phyloP scores from a whole-genome alignment of 2,888 invertebrate species.

The Choreutis nemorana region DNA sequence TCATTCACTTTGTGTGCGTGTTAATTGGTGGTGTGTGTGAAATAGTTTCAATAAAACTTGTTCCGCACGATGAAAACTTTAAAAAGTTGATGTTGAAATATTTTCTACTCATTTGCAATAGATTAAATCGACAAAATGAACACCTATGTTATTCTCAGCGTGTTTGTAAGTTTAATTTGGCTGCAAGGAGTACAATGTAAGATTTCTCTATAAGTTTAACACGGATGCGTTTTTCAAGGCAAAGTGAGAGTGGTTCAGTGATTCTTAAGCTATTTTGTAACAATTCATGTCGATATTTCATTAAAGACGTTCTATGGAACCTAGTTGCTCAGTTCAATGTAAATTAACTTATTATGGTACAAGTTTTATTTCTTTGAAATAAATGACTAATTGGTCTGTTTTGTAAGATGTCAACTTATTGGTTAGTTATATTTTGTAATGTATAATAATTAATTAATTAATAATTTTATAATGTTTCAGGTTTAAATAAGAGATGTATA shows the following conservation, averaged over 20 bases:
- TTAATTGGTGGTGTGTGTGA: no score
- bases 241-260: conserved; percentile 56
- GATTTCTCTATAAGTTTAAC: conserved; percentile 24
- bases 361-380: neutral
- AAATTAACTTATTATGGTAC: no score
- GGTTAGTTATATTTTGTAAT: conserved; percentile 1
- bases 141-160: conserved; percentile 18
- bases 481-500: conserved; percentile 78
- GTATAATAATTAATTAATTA: neutral
- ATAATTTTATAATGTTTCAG: conserved; percentile 41
- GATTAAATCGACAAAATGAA: conserved; percentile 27
- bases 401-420: neutral
- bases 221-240: conserved; percentile 46
- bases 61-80: conserved; percentile 24
- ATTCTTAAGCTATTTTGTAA: no score
- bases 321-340: no score
- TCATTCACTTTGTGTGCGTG: no score
- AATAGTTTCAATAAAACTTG: conserved; percentile 1
- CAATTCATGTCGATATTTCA: no score
- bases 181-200: conserved; percentile 39
- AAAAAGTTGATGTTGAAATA: conserved; percentile 17
- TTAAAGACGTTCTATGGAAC: no score
- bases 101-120: conserved; percentile 9
- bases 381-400: neutral
- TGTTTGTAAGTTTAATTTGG: conserved; percentile 21